Evolutionary conservation across 2,888 invertebrate genomes (phyloP), one percentile per base, ranked within the genome.

Genomic region (Hirtodrosophila alboralis): DNA sequence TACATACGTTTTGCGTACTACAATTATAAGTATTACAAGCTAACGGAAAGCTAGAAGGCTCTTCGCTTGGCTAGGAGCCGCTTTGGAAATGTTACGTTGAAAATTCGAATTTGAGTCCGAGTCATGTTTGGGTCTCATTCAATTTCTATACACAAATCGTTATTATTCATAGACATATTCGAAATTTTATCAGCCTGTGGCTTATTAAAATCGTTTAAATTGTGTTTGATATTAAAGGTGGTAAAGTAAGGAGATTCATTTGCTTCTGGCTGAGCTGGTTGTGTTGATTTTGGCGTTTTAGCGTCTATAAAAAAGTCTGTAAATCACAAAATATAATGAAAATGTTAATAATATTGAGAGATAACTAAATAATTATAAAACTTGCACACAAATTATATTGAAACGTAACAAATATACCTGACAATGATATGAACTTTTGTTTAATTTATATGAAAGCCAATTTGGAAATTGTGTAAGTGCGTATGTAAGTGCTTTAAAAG

Each of bases 291-390:
- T 4, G 85, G 63, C 30, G 89, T 75, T 51, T 90, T 88, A 34
- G 84, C 81, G 51, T 90, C 88, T 62, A 90, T 88, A 62, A 90
- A 89, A 62, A 89, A 90, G 68, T 88, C 90, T 89, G 47, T 10
- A 31, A 57, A 31, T 12, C 1, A 16, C 16, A 3, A 13, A 4
- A 4, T 3, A 9, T 23, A 28, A 12, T 37, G 6, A 23, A n/a
- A 12, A 10, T 16, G 12, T 51, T 2, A 10, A 12, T 8, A 18
- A 8, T 18, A 27, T 9, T 7, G 8, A 40, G 5, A 16, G n/a
- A 28, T 34, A 34, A 13, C 14, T 13, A 31, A 38, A 43, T 33
- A 16, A 30, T 30, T 6, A 3, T 1, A 18, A 10, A 5, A 31
- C 30, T 18, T 40, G 13, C 7, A 16, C 13, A 3, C 10, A 40